Percentiles rank a stretch among this genome's conserved stretches.
Conservation (phyloP, 2,888 invertebrate species). For the Syrphus vitripennis region DNA sequence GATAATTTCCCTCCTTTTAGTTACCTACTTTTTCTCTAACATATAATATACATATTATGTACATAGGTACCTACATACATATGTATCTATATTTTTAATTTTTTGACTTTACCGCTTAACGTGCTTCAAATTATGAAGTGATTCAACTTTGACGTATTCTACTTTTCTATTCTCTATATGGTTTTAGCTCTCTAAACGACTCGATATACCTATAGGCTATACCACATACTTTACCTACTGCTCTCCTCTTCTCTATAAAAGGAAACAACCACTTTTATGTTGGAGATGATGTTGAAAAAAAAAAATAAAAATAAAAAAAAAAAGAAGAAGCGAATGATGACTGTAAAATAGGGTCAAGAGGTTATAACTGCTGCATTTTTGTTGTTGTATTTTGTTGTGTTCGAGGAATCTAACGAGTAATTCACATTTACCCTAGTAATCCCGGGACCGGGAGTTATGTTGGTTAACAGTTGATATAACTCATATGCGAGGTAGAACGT, state of each 20-base stretch:
- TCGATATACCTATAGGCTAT: not conserved
- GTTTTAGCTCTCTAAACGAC: constrained; percentile 26
- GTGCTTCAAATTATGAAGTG: constrained; percentile 41
- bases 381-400: constrained; percentile 40
- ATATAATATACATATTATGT: no score
- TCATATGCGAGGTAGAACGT: not conserved
- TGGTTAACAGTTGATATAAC: not conserved
- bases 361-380: constrained; percentile 53
- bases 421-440: constrained; percentile 46
- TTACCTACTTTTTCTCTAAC: not conserved
- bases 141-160: constrained; percentile 35
- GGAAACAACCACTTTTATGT: constrained; percentile 16
- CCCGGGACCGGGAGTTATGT: constrained; percentile 1
- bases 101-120: constrained; percentile 54
- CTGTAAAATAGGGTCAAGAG: constrained; percentile 63
- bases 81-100: no score
- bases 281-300: not conserved
- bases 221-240: not conserved
- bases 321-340: constrained; percentile 29
- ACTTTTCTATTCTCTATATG: constrained; percentile 41
- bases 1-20: not conserved
- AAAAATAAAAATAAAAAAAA: not conserved
- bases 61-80: not conserved
- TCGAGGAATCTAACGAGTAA: constrained; percentile 50
- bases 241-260: constrained; percentile 25